These are phyloP conservation scores for Trachurus trachurus DNA, from an alignment of 2,797 vertebrate species.

Conservation along the genomic window DNA sequence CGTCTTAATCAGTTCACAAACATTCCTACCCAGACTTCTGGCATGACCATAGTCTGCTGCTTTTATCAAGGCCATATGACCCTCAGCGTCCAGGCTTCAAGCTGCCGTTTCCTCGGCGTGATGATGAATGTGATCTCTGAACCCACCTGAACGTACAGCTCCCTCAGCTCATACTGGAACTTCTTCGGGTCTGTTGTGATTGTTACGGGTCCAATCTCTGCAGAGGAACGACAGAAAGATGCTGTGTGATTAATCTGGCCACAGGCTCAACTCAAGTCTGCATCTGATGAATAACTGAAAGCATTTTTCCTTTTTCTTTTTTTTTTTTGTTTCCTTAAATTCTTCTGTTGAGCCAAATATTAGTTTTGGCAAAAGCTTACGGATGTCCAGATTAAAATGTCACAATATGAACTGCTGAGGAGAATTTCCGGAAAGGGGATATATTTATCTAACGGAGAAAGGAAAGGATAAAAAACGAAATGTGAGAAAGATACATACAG, in stretches of 20 bases:
- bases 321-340: slow-evolving; percentile 47
- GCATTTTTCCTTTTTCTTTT: slow-evolving; percentile 48
- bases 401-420: slow-evolving; percentile 59
- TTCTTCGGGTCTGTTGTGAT: slow-evolving; percentile 98
- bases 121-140: slow-evolving; percentile 42
- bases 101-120: slow-evolving; percentile 23
- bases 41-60: slow-evolving; percentile 14
- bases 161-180: slow-evolving; percentile 97
- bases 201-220: slow-evolving; percentile 99
- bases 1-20: slow-evolving; percentile 43
- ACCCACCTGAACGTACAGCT: slow-evolving; percentile 98
- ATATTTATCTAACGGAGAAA: slow-evolving; percentile 42
- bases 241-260: slow-evolving; percentile 49
- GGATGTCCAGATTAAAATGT: slow-evolving; percentile 73
- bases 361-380: slow-evolving; percentile 68
- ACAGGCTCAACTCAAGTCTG: slow-evolving; percentile 37
- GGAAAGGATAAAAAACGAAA: slow-evolving; percentile 19
- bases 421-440: slow-evolving; percentile 60
- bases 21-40: slow-evolving; percentile 41
- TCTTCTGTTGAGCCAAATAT: slow-evolving; percentile 69
- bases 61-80: slow-evolving; percentile 61
- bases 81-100: slow-evolving; percentile 31
- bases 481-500: slow-evolving; percentile 17
- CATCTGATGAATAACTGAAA: slow-evolving; percentile 57
- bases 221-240: slow-evolving; percentile 64